phyloP scores from a whole-genome alignment of 64 coral and sea anemone species.

The Porites lutea region DNA sequence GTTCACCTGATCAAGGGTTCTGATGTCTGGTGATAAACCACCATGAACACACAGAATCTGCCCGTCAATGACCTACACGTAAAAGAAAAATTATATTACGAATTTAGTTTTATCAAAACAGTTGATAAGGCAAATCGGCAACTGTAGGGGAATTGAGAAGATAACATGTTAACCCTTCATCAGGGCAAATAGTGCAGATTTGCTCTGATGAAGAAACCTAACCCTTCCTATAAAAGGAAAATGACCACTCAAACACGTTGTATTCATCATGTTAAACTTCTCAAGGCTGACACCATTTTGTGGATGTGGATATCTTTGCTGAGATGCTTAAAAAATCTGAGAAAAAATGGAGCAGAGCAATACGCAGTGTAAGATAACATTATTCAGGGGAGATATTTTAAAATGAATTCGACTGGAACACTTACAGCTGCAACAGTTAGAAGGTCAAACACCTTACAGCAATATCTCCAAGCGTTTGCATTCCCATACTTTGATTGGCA shows the following conservation, averaged over 20 bases:
- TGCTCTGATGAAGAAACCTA: too few species aligned
- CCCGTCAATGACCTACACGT: conserved; percentile 99
- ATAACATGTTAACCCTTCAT: too few species aligned
- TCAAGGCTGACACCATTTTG: too few species aligned
- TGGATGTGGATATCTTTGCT: too few species aligned
- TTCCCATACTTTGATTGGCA: conserved; percentile 99
- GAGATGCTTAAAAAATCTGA: too few species aligned
- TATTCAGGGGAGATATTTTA: not conserved
- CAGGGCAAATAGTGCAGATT: too few species aligned
- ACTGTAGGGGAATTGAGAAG: too few species aligned
- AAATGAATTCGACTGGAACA: not conserved
- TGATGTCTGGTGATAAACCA: conserved; percentile 94
- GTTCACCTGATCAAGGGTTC: conserved; percentile 94
- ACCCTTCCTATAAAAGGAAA: too few species aligned
- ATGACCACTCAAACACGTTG: too few species aligned
- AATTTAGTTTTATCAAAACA: too few species aligned
- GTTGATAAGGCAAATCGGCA: too few species aligned
- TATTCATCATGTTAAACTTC: too few species aligned
- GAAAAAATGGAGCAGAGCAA: not conserved
- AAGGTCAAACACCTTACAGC: conserved; percentile 99
- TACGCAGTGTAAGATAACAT: not conserved
- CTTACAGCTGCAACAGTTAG: conserved; percentile 96
- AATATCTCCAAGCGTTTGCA: conserved; percentile 99
- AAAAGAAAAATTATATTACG: not conserved
- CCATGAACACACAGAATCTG: conserved; percentile 99